Conservation (phyloP, 2,113 vertebrate genomes). For the Oncorhynchus mykiss region DNA sequence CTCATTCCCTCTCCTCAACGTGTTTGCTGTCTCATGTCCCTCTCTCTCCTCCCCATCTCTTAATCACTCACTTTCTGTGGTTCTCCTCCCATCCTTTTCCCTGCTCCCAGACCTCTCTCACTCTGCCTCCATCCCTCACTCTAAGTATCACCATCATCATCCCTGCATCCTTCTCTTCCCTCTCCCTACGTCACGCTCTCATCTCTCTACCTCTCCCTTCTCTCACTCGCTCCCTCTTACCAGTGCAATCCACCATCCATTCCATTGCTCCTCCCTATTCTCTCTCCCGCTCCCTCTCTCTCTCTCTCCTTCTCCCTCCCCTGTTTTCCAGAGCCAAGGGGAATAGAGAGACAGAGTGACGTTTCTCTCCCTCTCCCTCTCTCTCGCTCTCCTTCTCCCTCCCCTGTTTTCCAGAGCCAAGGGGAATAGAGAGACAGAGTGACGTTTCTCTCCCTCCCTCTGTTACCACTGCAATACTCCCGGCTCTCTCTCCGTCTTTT, state of each 20-base stretch:
- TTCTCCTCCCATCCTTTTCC: constrained; percentile 30
- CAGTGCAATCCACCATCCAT: not conserved
- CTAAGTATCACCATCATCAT: not conserved
- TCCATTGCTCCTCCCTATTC: constrained; percentile 23
- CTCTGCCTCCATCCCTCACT: constrained; percentile 23
- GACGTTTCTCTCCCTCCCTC: constrained; percentile 24
- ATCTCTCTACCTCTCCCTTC: constrained; percentile 26
- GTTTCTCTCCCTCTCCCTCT: too few relatives aligned
- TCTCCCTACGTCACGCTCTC: not conserved
- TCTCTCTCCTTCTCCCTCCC: constrained; percentile 34
- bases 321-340: constrained; percentile 56
- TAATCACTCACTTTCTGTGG: constrained; percentile 17
- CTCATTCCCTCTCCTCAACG: constrained; percentile 24
- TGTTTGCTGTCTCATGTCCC: constrained; percentile 2
- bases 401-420: constrained; percentile 55
- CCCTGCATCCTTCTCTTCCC: constrained; percentile 24
- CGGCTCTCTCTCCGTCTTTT: not conserved
- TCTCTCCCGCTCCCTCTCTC: constrained; percentile 29
- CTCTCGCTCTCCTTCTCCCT: constrained; percentile 8
- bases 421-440: constrained; percentile 53
- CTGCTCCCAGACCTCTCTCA: constrained; percentile 27
- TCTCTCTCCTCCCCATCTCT: constrained; percentile 35
- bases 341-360: constrained; percentile 39
- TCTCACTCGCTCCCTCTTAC: constrained; percentile 13
- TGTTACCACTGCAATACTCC: not conserved